These are phyloP conservation scores for Drosophila malerkotliana DNA, from an alignment of 1,140 invertebrate genomes.

Conservation along the genomic window DNA sequence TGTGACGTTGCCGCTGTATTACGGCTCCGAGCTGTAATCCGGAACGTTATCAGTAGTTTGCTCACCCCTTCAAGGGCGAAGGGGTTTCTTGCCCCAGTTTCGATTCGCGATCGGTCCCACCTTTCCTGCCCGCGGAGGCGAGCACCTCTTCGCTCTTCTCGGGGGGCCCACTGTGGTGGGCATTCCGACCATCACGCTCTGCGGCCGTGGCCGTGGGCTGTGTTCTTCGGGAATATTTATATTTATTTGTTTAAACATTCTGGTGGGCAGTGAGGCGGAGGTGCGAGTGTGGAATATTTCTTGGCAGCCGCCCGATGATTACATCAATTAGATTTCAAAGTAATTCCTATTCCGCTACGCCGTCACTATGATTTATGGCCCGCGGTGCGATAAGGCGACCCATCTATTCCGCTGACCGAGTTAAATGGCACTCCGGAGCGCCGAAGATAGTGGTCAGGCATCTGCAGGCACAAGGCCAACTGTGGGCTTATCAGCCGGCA, in stretches of 20 bases:
- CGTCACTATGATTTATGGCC: constrained; percentile 55
- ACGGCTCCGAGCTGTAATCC: constrained; percentile 21
- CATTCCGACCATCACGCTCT: constrained; percentile 44
- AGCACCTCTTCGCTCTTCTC: no score
- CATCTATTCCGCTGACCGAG: constrained; percentile 43
- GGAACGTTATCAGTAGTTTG: constrained; percentile 25
- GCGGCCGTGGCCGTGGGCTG: constrained; percentile 15
- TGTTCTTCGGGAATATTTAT: constrained; percentile 22
- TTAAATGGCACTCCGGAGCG: constrained; percentile 29
- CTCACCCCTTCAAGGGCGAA: neutral
- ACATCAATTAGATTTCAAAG: constrained; percentile 54
- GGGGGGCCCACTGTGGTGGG: constrained; percentile 8
- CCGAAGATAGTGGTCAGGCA: constrained; percentile 23
- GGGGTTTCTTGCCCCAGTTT: constrained; percentile 36
- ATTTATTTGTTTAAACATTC: constrained; percentile 29
- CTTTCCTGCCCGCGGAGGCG: neutral
- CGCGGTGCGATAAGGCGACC: constrained; percentile 34
- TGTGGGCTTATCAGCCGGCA: constrained; percentile 27
- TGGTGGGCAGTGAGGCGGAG: neutral
- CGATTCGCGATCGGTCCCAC: constrained; percentile 2
- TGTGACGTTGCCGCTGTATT: constrained; percentile 30
- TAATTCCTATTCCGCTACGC: constrained; percentile 2
- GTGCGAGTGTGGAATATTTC: constrained; percentile 23
- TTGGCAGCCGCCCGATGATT: constrained; percentile 8
- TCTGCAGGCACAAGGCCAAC: constrained; percentile 23